Conservation (phyloP, 2,797 vertebrate genomes). For the Borostomias antarcticus region DNA sequence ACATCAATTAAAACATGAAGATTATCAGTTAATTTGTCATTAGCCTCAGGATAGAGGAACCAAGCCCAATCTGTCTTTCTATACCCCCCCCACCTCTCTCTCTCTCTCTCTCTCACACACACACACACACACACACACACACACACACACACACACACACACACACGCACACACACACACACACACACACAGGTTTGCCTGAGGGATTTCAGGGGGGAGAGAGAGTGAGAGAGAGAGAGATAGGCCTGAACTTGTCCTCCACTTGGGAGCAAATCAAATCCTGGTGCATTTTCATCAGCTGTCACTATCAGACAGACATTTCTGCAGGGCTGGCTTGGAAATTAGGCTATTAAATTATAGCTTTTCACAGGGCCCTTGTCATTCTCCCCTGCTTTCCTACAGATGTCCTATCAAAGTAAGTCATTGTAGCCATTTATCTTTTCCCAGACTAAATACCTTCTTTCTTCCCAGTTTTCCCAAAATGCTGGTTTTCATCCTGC, state of each 20-base stretch:
- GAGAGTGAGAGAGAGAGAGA: slow-evolving; percentile 65
- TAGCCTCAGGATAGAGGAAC: slow-evolving; percentile 57
- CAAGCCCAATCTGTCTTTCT: slow-evolving; percentile 8
- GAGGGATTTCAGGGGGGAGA: slow-evolving; percentile 56
- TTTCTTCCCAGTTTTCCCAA: slow-evolving; percentile 63
- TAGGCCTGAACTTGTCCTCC: slow-evolving; percentile 84
- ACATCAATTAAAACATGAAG: slow-evolving; percentile 76
- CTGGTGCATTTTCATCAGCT: slow-evolving; percentile 87
- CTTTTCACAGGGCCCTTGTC: slow-evolving; percentile 80
- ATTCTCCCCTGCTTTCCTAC: slow-evolving; percentile 79
- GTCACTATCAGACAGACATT: slow-evolving; percentile 86
- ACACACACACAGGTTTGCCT: slow-evolving; percentile 51
- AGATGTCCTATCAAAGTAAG: slow-evolving; percentile 90
- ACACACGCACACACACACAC: slow-evolving; percentile 34
- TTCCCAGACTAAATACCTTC: slow-evolving; percentile 84
- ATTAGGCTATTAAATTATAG: slow-evolving; percentile 95
- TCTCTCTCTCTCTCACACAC: not conserved
- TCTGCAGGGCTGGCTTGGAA: slow-evolving; percentile 88
- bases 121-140: slow-evolving; percentile 15
- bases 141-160: slow-evolving; percentile 7
- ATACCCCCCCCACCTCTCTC: not conserved
- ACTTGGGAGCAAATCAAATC: slow-evolving; percentile 84
- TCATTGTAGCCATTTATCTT: slow-evolving; percentile 90
- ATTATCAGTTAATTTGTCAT: slow-evolving; percentile 74
- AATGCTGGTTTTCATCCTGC: slow-evolving; percentile 34